Evolutionary conservation across 1,140 invertebrate genomes (phyloP).

Genomic region (Grapholita molesta): DNA sequence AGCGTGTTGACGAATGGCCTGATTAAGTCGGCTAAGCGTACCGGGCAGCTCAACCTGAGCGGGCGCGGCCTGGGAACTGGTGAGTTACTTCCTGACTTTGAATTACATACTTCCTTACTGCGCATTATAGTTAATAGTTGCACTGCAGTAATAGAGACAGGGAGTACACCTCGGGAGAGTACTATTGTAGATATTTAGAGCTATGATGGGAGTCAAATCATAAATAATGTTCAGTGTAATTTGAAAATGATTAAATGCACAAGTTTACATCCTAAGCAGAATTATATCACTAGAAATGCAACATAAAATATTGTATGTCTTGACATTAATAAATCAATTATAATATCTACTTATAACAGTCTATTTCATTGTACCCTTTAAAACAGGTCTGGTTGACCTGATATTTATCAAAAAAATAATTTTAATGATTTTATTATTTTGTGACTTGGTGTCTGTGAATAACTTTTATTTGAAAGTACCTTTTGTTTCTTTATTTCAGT

Average conservation of each 20-base stretch:
- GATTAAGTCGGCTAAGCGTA: constrained; percentile 87
- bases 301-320: no score
- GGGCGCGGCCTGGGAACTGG: constrained; percentile 85
- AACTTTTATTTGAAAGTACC: not conserved
- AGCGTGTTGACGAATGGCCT: constrained; percentile 82
- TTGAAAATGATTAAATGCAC: not conserved
- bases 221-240: not conserved
- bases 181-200: not conserved
- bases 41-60: constrained; percentile 88
- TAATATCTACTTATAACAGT: no score
- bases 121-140: not conserved
- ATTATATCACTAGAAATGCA: no score
- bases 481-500: constrained; percentile 77
- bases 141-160: not conserved
- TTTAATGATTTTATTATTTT: no score
- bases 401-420: no score
- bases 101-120: constrained; percentile 4
- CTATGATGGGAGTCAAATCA: not conserved
- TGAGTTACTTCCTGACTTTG: constrained; percentile 50
- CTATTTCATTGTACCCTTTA: no score
- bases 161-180: not conserved
- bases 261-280: not conserved
- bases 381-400: no score
- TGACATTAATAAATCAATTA: no score
- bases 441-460: no score